Conservation (phyloP, 2,797 vertebrate species). For the Girardinus metallicus region DNA sequence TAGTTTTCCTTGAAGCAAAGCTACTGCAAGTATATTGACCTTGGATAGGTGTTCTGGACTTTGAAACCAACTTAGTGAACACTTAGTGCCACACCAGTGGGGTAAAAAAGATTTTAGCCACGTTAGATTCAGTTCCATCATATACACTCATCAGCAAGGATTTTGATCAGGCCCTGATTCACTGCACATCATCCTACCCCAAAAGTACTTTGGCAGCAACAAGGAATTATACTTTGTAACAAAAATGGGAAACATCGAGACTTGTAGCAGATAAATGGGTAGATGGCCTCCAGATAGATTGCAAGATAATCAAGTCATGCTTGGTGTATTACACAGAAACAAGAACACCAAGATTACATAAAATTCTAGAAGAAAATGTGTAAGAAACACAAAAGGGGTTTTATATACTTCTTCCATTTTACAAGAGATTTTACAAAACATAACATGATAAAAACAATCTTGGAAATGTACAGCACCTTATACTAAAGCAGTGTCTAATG, state of each 20-base stretch:
- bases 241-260: neutral
- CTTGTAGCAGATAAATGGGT: neutral
- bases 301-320: neutral
- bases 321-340: neutral
- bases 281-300: neutral
- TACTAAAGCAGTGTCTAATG: neutral
- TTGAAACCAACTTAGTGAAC: neutral
- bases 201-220: conserved; percentile 3
- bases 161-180: neutral
- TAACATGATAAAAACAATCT: neutral
- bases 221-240: conserved; percentile 9
- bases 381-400: neutral
- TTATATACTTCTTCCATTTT: neutral
- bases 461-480: neutral
- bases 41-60: conserved; percentile 16
- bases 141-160: neutral
- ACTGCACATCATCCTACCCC: neutral
- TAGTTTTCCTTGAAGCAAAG: conserved; percentile 17
- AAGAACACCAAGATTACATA: neutral
- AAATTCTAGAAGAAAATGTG: neutral
- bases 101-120: neutral
- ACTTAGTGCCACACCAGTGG: too few species aligned
- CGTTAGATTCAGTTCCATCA: neutral
- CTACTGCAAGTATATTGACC: neutral
- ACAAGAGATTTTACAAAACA: neutral